These are phyloP conservation scores for Parasteatoda lunata DNA, from an alignment of 2,888 invertebrate genomes.

Conservation along the genomic window DNA sequence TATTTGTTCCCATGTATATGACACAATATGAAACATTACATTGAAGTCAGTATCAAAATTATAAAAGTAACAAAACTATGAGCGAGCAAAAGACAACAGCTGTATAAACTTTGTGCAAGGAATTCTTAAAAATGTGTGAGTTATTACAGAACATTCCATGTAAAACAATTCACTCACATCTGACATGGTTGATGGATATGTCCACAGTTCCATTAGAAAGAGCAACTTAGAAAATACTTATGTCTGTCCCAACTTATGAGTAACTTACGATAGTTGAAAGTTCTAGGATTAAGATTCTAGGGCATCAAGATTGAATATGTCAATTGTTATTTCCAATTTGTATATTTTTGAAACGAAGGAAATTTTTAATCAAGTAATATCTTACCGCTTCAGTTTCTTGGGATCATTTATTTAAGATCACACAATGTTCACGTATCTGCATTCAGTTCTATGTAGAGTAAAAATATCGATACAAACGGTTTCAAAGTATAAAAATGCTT, in stretches of 20 bases:
- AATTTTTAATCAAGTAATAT: too few species aligned
- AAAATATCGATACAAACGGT: too few species aligned
- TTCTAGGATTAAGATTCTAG: too few species aligned
- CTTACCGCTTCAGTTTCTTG: too few species aligned
- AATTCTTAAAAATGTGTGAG: conserved; percentile 34
- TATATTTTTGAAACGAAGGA: too few species aligned
- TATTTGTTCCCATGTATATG: conserved; percentile 55
- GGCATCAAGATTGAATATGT: too few species aligned
- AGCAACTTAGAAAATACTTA: background rate
- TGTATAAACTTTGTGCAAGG: conserved; percentile 46
- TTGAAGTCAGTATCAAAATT: conserved; percentile 63
- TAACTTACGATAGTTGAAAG: background rate
- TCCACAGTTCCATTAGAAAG: background rate
- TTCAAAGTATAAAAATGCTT: too few species aligned
- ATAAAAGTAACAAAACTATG: conserved; percentile 63
- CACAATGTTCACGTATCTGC: too few species aligned
- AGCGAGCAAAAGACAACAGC: conserved; percentile 38
- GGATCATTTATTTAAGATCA: too few species aligned
- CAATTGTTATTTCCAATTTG: too few species aligned
- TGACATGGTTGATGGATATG: conserved; percentile 7
- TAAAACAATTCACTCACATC: conserved; percentile 22
- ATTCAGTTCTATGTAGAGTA: too few species aligned
- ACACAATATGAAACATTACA: conserved; percentile 30
- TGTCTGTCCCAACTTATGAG: background rate
- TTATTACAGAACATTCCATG: conserved; percentile 9